Percentiles rank a stretch among this genome's conserved stretches.
Conservation (phyloP, 2,113 vertebrate genomes). For the Ctenodactylus gundi region DNA sequence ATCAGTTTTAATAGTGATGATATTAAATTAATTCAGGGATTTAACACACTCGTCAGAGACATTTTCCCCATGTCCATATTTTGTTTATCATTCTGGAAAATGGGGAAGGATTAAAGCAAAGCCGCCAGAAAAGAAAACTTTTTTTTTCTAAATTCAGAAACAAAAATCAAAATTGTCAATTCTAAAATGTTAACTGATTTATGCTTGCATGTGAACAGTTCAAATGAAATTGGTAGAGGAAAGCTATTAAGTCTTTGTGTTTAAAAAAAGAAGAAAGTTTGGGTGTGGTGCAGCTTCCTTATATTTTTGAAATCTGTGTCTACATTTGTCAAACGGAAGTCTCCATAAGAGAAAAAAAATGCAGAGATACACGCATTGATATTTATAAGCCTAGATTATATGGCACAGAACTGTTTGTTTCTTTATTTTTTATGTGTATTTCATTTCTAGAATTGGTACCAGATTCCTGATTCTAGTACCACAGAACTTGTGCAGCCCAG, state of each 20-base stretch:
- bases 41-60: background rate
- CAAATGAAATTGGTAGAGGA: background rate
- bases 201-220: background rate
- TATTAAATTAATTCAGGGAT: slow-evolving; percentile 33
- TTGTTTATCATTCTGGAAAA: slow-evolving; percentile 33
- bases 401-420: background rate
- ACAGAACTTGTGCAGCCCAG: background rate
- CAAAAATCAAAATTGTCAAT: background rate
- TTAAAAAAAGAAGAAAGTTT: background rate
- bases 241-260: background rate
- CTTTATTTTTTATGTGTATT: background rate
- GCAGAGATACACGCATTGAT: no score
- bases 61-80: slow-evolving; percentile 15
- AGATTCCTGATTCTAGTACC: background rate
- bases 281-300: background rate
- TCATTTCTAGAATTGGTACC: background rate
- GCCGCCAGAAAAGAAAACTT: background rate
- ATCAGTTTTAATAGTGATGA: background rate
- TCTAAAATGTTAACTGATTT: background rate
- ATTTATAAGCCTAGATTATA: background rate
- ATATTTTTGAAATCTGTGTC: background rate
- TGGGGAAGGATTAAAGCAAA: background rate
- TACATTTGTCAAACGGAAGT: background rate
- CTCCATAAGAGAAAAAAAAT: background rate
- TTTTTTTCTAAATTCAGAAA: background rate